Evolutionary conservation across 2,113 vertebrate species (phyloP), one percentile per base, ranked within the genome.

Genomic region (Ictalurus furcatus): DNA sequence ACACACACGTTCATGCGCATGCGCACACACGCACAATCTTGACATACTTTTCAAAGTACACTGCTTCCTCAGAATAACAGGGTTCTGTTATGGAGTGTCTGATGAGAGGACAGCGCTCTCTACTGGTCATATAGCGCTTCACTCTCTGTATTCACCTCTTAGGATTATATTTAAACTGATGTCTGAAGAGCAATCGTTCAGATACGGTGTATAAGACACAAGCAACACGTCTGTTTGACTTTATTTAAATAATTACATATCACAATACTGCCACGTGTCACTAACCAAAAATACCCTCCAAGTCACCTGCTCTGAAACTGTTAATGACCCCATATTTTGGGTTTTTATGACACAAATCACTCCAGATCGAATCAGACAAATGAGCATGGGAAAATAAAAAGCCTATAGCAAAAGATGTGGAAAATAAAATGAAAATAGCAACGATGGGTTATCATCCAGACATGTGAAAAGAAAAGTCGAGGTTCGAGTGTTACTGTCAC

Each of bases 61-160:
- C 56, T 11, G 48, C 69, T 67, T 34, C 73, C 19, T 74, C 80
- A n/a, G 40, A 74, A 74, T 30, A 54, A 12, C 30, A 63, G 67
- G 8, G 14, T 17, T 54, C 59, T 13, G 1, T 13, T 2, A 30
- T 73, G 25, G 65, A 65, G 80, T 63, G 30, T 89, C 90, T 90
- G 88, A 90, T 93, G 92, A 92, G 93, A 90, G 89, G 93, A 95
- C 91, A 95, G 93, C 93, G 92, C 93, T 92, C 95, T 90, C 94
- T 95, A 90, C 93, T 95, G 95, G 94, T 58, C 86, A 58, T 78
- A 71, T 44, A 65, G 86, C 7, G 67, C 84, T 69, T 30, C 23
- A n/a, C 40, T 69, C 12, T 1, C 40, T 52, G 13, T 52, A 28
- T 80, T 80, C 34, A 44, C 61, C 34, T 25, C 5, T 61, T 3